Base-by-base conservation (phyloP, 2,113 vertebrate species). In the Tretioscincus oriximinensis region DNA sequence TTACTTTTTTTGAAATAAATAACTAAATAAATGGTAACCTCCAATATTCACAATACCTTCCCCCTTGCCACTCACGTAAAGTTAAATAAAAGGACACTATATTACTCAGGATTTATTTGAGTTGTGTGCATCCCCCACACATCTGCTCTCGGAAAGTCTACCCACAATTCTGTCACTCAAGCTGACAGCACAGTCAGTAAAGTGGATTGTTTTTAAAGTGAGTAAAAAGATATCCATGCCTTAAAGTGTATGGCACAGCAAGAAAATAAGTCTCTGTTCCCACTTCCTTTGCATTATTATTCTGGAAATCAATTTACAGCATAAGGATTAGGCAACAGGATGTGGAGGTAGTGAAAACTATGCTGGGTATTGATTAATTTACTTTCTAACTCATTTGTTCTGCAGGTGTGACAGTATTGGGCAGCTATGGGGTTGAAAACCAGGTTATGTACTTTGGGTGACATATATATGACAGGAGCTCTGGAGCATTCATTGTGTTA, bases 91-190 rank as follows among this genome's bases (percentile, higher is more conserved):
- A 58, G 14, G 11, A 81, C 29, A 77, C 72, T 81, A 81, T 76
- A 78, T 77, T 87, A 24, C 60, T 61, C 72, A 84, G 86, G 80
- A 73, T 90, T 91, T 88, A 71, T 90, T 85, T 86, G 81, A 89
- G 51, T 2, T 72, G 82, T 81, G 73, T 80, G 24, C 79, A 64
- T 82, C 88, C 83, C 41, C 76, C 88, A 47, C 31, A 72, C 49
- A 54, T 66, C 60, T 45, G 88, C 80, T 77, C 77, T 61, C 29
- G 80, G 80, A 76, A 88, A 85, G 41, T 77, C 89, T 81, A 78
- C 90, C 87, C 89, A 90, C 85, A 0, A 67, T 65, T 16, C 72
- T 93, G 92, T 85, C 91, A 92, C 90, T 92, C 90, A 92, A 87
- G 72, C 69, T 92, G 90, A 90, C 88, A 92, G 83, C 29, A 73